phyloP scores from a whole-genome alignment of 2,113 vertebrate species.

The Orycteropus afer region DNA sequence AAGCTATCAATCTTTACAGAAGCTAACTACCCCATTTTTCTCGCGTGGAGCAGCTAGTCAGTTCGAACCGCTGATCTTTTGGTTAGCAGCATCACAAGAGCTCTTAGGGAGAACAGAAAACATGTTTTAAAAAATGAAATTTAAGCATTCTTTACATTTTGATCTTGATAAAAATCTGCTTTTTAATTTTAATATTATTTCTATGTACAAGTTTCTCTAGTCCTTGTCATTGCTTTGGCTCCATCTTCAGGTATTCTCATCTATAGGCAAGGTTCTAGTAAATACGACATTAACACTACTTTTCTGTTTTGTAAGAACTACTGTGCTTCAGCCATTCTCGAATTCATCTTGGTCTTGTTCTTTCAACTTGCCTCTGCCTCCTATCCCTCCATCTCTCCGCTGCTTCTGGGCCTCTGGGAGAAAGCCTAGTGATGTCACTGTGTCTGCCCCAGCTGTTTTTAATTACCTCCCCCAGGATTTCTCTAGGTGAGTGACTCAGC shows the following conservation, averaged over 20 bases:
- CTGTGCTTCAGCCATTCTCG: neutral
- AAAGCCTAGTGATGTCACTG: neutral
- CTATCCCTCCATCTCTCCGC: fast-evolving
- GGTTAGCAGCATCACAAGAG: too few relatives aligned
- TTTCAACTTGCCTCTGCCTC: too few relatives aligned
- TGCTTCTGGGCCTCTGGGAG: neutral
- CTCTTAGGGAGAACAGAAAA: neutral
- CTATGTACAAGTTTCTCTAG: neutral
- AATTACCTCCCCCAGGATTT: neutral
- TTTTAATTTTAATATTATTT: fast-evolving
- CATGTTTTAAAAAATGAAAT: neutral
- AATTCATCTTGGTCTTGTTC: neutral
- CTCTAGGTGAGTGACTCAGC: slow-evolving; percentile 11
- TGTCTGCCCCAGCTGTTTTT: neutral
- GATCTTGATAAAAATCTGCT: neutral
- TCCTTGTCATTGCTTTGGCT: neutral
- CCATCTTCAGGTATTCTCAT: neutral
- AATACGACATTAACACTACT: fast-evolving
- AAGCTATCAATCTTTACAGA: too few relatives aligned
- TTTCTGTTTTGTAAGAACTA: neutral
- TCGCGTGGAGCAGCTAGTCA: too few relatives aligned
- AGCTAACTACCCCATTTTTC: too few relatives aligned
- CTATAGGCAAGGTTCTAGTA: neutral
- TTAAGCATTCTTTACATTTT: neutral
- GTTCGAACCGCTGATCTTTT: too few relatives aligned